These are phyloP conservation scores for Platanista minor DNA, from an alignment of 2,113 vertebrate species.

Conservation along the genomic window DNA sequence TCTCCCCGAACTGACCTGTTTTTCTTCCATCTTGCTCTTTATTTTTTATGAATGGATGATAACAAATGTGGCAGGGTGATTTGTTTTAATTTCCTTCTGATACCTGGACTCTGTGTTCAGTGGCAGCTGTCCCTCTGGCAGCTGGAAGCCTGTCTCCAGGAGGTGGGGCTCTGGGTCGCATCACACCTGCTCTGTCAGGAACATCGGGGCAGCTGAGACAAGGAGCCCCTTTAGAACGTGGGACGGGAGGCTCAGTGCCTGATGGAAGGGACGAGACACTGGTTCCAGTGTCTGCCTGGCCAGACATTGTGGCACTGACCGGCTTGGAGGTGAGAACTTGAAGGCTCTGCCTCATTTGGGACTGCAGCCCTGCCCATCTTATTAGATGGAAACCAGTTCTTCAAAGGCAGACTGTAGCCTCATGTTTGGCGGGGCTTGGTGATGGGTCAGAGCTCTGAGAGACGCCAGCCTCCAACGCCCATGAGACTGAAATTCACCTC, in stretches of 20 bases:
- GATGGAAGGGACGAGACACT: not conserved
- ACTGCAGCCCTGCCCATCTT: not conserved
- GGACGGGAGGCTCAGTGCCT: accelerated
- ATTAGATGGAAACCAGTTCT: not conserved
- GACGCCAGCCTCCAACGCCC: not conserved
- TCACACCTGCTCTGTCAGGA: not conserved
- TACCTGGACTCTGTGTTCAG: not conserved
- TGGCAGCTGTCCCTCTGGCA: not conserved
- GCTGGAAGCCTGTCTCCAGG: not conserved
- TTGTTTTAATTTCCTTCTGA: slow-evolving; percentile 63
- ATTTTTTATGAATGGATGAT: slow-evolving; percentile 68
- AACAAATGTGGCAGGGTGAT: slow-evolving; percentile 37
- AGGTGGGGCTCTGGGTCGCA: not conserved
- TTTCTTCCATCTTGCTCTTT: slow-evolving; percentile 44
- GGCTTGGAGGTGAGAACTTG: not conserved
- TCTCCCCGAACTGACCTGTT: slow-evolving; percentile 51
- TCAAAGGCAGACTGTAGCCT: not conserved
- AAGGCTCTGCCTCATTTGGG: not conserved
- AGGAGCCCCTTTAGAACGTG: not conserved
- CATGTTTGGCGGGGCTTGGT: accelerated
- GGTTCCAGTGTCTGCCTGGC: not conserved
- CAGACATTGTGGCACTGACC: not conserved
- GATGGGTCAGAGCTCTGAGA: not conserved
- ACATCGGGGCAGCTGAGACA: not conserved
- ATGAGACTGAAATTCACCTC: accelerated